phyloP scores from a whole-genome alignment of 1,140 invertebrate species.

The Callitettix versicolor region DNA sequence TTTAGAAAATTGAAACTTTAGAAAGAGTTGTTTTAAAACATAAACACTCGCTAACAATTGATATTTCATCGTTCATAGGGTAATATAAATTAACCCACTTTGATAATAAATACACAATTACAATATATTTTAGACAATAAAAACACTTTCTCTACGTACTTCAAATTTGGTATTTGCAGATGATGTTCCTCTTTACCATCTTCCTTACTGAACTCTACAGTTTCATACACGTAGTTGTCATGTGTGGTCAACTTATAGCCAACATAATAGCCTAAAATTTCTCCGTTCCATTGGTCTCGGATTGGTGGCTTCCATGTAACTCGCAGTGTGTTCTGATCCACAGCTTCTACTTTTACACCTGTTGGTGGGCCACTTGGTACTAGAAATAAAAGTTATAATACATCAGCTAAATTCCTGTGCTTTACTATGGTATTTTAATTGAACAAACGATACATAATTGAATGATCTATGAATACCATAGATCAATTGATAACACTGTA shows the following conservation, averaged over 20 bases:
- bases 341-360: conserved; percentile 74
- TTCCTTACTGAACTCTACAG: conserved; percentile 83
- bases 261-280: conserved; percentile 82
- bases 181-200: conserved; percentile 82
- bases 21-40: too few species aligned
- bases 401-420: too few species aligned
- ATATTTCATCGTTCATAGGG: too few species aligned
- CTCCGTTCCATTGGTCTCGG: conserved; percentile 84
- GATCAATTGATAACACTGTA: too few species aligned
- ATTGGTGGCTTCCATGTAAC: conserved; percentile 90
- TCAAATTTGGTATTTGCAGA: conserved; percentile 67
- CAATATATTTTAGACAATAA: too few species aligned
- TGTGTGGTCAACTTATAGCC: conserved; percentile 80
- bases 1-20: too few species aligned
- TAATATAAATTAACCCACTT: too few species aligned
- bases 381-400: conserved; percentile 26
- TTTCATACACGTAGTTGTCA: conserved; percentile 84
- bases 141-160: conserved; percentile 39
- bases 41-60: too few species aligned
- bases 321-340: conserved; percentile 84
- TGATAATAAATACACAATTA: too few species aligned
- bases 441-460: too few species aligned
- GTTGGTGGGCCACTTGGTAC: conserved; percentile 74
- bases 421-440: too few species aligned
- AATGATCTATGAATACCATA: too few species aligned